Evolutionary conservation across 2,113 vertebrate genomes (phyloP).

Genomic region (Eira barbara): DNA sequence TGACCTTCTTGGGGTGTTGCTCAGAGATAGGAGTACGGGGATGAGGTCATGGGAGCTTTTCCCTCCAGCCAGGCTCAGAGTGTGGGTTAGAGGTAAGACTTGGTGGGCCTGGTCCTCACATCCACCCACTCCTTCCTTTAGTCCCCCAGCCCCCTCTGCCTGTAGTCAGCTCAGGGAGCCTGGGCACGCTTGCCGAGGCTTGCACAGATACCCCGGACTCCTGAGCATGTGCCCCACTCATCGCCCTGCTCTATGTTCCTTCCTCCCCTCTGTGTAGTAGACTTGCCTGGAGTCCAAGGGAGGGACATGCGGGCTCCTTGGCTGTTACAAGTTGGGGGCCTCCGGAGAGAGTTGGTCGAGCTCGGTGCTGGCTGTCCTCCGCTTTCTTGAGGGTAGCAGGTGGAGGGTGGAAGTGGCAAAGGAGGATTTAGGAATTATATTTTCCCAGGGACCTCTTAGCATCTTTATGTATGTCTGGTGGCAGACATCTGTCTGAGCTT

Average conservation of each 20-base stretch:
- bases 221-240: background rate
- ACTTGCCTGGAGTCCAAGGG: background rate
- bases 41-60: background rate
- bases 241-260: no score
- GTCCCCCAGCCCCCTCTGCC: background rate
- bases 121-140: background rate
- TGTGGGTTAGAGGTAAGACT: background rate
- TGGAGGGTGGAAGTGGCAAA: background rate
- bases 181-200: background rate
- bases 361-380: background rate
- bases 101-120: background rate
- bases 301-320: background rate
- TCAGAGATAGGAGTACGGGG: background rate
- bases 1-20: background rate
- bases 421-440: constrained; percentile 56
- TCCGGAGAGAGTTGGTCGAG: background rate
- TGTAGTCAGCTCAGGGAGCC: background rate
- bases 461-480: constrained; percentile 67
- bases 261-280: background rate
- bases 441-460: constrained; percentile 62
- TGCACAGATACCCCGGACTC: background rate
- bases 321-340: background rate
- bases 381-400: constrained; percentile 19
- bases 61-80: background rate
- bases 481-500: constrained; percentile 71